Conservation (phyloP, 1,140 invertebrate species). For the Sycophaga agraensis region DNA sequence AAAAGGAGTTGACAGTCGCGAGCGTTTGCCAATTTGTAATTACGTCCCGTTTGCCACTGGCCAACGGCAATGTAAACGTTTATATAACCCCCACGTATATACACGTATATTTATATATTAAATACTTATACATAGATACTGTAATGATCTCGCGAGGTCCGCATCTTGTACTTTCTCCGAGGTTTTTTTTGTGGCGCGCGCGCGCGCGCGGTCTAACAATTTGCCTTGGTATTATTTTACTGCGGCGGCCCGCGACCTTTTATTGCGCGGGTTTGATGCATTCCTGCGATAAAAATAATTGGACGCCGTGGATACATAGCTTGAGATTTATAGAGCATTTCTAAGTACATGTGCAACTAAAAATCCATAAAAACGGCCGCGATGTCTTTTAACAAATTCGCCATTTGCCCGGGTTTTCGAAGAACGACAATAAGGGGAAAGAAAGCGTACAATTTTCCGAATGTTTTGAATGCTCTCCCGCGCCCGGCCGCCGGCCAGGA, state of each 20-base stretch:
- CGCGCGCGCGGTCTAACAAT: too few relatives aligned
- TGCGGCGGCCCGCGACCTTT: conserved; percentile 2
- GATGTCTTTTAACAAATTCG: conserved; percentile 14
- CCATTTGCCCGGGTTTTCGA: conserved; percentile 2
- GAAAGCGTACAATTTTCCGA: conserved; percentile 6
- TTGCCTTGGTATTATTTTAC: background rate
- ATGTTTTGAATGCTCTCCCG: background rate
- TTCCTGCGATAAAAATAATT: conserved; percentile 25
- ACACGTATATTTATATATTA: too few relatives aligned
- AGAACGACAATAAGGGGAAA: conserved; percentile 9
- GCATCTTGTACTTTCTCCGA: too few relatives aligned
- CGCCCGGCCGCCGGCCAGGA: too few relatives aligned
- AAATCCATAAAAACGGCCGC: conserved; percentile 2
- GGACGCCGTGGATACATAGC: background rate
- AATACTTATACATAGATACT: too few relatives aligned
- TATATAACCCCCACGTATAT: too few relatives aligned
- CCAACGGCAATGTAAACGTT: too few relatives aligned
- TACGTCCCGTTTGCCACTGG: too few relatives aligned
- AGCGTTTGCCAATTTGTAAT: too few relatives aligned
- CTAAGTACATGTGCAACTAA: conserved; percentile 1
- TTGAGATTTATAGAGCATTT: conserved; percentile 12
- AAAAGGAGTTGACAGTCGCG: too few relatives aligned
- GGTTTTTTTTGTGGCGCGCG: too few relatives aligned
- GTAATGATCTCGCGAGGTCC: too few relatives aligned
- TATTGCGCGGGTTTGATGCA: conserved; percentile 11